phyloP scores from a whole-genome alignment of 2,797 vertebrate species.

The Hephaestus fuliginosus region DNA sequence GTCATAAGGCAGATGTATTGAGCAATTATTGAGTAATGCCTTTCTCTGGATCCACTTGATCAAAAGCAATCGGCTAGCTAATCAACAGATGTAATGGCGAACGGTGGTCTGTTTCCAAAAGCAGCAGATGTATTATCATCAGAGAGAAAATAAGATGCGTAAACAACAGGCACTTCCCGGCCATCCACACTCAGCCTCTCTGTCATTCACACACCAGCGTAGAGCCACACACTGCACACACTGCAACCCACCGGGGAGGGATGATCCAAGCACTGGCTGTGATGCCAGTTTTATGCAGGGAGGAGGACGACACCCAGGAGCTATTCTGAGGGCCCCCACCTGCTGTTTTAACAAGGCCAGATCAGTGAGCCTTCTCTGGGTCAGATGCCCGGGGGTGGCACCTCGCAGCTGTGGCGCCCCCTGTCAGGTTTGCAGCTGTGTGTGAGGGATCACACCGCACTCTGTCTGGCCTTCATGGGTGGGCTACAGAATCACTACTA shows the following conservation, averaged over 20 bases:
- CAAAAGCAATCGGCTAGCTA: constrained; percentile 69
- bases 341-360: constrained; percentile 69
- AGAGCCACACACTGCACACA: not conserved
- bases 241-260: constrained; percentile 47
- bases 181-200: not conserved
- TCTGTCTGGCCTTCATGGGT: constrained; percentile 18
- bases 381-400: constrained; percentile 55
- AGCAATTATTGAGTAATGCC: constrained; percentile 47
- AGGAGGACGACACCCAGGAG: constrained; percentile 42
- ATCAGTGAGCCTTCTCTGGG: constrained; percentile 64
- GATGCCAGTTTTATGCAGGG: constrained; percentile 35
- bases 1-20: constrained; percentile 71
- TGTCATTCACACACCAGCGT: not conserved
- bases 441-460: constrained; percentile 22
- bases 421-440: constrained; percentile 53
- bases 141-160: constrained; percentile 51
- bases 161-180: constrained; percentile 51
- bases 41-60: constrained; percentile 64
- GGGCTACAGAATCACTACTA: constrained; percentile 5
- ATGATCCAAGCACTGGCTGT: constrained; percentile 41
- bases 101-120: constrained; percentile 54
- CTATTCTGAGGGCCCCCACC: constrained; percentile 46
- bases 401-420: constrained; percentile 31
- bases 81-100: constrained; percentile 70
- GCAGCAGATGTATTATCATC: constrained; percentile 63